Conservation (phyloP, 2,888 invertebrate genomes). For the Dolichomitus sp. region DNA sequence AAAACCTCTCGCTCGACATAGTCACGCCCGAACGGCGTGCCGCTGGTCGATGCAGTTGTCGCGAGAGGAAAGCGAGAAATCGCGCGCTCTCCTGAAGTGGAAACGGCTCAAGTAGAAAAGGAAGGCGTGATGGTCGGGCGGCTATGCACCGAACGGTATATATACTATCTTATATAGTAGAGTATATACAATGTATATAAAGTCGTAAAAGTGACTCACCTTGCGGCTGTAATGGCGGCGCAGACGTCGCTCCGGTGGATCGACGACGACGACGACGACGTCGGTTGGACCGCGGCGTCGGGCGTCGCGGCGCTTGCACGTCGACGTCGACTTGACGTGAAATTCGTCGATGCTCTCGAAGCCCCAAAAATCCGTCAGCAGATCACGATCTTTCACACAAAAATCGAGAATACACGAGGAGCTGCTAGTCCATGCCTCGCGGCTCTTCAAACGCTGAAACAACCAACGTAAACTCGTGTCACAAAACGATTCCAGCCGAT, state of each 20-base stretch:
- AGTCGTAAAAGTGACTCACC: constrained; percentile 78
- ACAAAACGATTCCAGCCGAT: constrained; percentile 70
- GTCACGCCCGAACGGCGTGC: constrained; percentile 36
- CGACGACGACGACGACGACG: constrained; percentile 67
- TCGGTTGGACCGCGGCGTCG: constrained; percentile 68
- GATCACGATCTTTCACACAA: constrained; percentile 19
- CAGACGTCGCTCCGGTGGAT: constrained; percentile 79
- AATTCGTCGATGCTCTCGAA: constrained; percentile 14
- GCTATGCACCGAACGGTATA: constrained; percentile 9
- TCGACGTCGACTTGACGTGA: constrained; percentile 59
- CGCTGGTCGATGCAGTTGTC: constrained; percentile 12
- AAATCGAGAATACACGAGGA: constrained; percentile 36
- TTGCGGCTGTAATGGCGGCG: constrained; percentile 83
- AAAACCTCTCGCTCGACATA: constrained; percentile 16
- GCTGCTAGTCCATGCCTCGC: constrained; percentile 82
- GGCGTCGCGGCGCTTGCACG: constrained; percentile 70
- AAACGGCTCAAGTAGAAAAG: constrained; percentile 50
- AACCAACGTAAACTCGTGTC: constrained; percentile 76
- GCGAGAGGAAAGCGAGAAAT: constrained; percentile 49
- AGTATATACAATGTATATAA: constrained; percentile 43
- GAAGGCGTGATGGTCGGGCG: constrained; percentile 11
- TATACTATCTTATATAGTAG: constrained; percentile 4
- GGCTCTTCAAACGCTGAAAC: constrained; percentile 81
- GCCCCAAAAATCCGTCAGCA: neutral
- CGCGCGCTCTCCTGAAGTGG: constrained; percentile 48